Conservation (phyloP, 2,888 invertebrate genomes). For the Melieria picta region DNA sequence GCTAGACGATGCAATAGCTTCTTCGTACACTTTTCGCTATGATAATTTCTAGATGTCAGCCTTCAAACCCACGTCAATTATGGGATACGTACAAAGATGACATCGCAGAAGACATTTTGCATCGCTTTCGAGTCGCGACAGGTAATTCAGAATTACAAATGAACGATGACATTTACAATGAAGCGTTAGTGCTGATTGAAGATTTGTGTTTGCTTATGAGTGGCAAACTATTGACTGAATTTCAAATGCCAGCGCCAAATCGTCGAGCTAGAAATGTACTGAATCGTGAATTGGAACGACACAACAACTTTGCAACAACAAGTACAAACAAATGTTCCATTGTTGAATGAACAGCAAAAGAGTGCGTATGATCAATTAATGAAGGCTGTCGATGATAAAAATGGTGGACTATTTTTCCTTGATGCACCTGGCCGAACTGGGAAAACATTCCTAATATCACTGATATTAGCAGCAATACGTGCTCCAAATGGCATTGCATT, state of each 20-base stretch:
- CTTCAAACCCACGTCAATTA: conserved; percentile 40
- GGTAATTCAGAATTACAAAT: background rate
- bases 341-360: background rate
- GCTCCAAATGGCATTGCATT: background rate
- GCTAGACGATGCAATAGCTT: conserved; percentile 3
- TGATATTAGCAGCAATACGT: background rate
- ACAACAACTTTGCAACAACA: background rate
- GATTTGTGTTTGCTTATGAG: conserved; percentile 9
- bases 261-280: background rate
- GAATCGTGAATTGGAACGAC: background rate
- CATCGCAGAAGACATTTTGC: conserved; percentile 31
- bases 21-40: background rate
- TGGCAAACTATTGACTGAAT: background rate
- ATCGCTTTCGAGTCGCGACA: background rate
- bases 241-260: background rate
- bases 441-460: background rate
- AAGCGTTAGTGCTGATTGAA: conserved; percentile 3
- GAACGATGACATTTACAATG: background rate
- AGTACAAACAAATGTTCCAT: background rate
- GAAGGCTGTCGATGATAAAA: conserved; percentile 3
- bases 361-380: background rate
- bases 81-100: conserved; percentile 41
- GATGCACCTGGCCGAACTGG: background rate
- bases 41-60: conserved; percentile 1
- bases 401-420: conserved; percentile 5